Evolutionary conservation across 2,797 vertebrate genomes (phyloP).

Genomic region (Cryptoprocta ferox): DNA sequence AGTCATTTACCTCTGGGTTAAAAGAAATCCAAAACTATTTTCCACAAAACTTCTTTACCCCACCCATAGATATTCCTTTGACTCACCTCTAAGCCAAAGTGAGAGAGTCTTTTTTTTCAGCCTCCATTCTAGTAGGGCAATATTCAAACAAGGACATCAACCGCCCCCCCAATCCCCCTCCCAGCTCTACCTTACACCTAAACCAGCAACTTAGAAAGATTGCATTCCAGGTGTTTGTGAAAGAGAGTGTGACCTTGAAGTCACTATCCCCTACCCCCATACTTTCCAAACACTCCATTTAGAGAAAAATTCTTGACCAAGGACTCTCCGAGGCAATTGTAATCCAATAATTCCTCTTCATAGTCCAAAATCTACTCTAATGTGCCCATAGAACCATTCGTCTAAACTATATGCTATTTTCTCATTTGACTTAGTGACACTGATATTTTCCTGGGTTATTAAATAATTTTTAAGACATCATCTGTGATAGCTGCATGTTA

Average conservation of each 20-base stretch:
- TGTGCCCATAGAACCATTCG: not conserved
- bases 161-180: not conserved
- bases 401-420: not conserved
- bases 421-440: not conserved
- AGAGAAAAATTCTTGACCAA: slow-evolving; percentile 20
- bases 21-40: slow-evolving; percentile 20
- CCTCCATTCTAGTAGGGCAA: not conserved
- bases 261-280: not conserved
- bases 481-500: not conserved
- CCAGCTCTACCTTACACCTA: not conserved
- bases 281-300: slow-evolving; percentile 27
- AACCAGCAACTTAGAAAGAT: not conserved
- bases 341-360: not conserved
- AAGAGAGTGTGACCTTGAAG: slow-evolving; percentile 6
- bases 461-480: not conserved
- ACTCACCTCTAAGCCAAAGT: not conserved
- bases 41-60: not conserved
- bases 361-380: not conserved
- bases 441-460: slow-evolving; percentile 11
- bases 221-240: not conserved
- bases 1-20: not conserved
- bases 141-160: not conserved
- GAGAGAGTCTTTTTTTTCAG: slow-evolving; percentile 1
- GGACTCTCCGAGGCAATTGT: not conserved
- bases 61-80: not conserved